Conservation (phyloP, 2,888 invertebrate species). For the Sinohyriopsis cumingii region DNA sequence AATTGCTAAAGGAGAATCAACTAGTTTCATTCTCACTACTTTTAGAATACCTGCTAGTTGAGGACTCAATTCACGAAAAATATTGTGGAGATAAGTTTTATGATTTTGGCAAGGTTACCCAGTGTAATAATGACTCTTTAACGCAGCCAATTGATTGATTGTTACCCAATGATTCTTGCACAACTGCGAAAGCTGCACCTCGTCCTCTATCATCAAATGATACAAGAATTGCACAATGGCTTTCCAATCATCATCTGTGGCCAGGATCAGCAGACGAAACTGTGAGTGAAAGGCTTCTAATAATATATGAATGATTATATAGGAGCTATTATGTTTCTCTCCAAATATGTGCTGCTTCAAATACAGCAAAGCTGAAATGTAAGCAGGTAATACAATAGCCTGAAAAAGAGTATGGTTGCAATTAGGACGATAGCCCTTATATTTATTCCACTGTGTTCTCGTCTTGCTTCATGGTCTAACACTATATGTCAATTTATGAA, state of each 20-base stretch:
- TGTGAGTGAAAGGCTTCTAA: not conserved
- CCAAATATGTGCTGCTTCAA: conserved; percentile 13
- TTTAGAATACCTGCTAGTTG: too few relatives aligned
- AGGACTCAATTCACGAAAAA: too few relatives aligned
- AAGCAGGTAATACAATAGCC: conserved; percentile 53
- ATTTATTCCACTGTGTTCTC: conserved; percentile 37
- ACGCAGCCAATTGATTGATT: too few relatives aligned
- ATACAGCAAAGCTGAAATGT: conserved; percentile 30
- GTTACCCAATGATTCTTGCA: not conserved
- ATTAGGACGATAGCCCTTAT: conserved; percentile 18
- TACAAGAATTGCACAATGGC: conserved; percentile 6
- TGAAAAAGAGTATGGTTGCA: conserved; percentile 59
- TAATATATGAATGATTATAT: not conserved
- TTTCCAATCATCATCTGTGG: conserved; percentile 18
- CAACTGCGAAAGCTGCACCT: conserved; percentile 1
- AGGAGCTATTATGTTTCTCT: not conserved
- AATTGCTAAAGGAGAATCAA: too few relatives aligned
- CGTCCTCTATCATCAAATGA: not conserved
- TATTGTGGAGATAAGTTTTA: not conserved
- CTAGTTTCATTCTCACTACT: too few relatives aligned
- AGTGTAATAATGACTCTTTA: too few relatives aligned
- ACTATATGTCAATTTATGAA: conserved; percentile 61
- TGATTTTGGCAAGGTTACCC: not conserved
- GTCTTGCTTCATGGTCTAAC: conserved; percentile 54
- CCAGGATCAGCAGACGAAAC: conserved; percentile 17